Conservation (phyloP, 2,888 invertebrate genomes). For the Strigamia transsilvanica region DNA sequence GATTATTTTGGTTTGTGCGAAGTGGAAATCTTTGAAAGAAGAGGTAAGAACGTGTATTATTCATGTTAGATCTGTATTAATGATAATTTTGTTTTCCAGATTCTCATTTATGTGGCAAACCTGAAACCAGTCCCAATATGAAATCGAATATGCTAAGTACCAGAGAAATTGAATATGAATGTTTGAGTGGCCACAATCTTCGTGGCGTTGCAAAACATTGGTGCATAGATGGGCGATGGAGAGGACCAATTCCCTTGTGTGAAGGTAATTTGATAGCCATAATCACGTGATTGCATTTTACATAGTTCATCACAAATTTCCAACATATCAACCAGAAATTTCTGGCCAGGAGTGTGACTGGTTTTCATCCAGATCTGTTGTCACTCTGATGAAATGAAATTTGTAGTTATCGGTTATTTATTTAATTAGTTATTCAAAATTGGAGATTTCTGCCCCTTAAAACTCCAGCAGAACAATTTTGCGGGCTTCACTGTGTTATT, state of each 20-base stretch:
- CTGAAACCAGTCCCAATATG: neutral
- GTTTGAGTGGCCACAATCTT: neutral
- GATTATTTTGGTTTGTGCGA: conserved; percentile 63
- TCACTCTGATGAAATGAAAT: too few species aligned
- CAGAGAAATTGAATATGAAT: conserved; percentile 16
- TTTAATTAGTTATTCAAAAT: too few species aligned
- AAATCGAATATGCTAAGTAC: neutral
- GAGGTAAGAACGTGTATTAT: conserved; percentile 59
- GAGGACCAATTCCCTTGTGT: neutral
- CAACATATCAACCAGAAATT: too few species aligned
- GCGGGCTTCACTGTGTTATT: too few species aligned
- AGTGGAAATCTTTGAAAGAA: conserved; percentile 61
- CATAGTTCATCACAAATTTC: too few species aligned
- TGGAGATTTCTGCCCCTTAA: too few species aligned
- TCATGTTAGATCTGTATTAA: too few species aligned
- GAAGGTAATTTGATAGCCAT: neutral
- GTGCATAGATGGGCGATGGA: conserved; percentile 46
- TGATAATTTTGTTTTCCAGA: neutral
- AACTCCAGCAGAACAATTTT: too few species aligned
- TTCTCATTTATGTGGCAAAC: conserved; percentile 7
- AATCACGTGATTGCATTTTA: too few species aligned
- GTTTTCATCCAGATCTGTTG: too few species aligned
- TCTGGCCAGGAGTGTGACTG: too few species aligned
- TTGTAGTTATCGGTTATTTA: too few species aligned
- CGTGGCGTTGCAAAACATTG: conserved; percentile 8